Base-by-base conservation (phyloP, 2,113 vertebrate genomes). In the Ailuropoda melanoleuca region DNA sequence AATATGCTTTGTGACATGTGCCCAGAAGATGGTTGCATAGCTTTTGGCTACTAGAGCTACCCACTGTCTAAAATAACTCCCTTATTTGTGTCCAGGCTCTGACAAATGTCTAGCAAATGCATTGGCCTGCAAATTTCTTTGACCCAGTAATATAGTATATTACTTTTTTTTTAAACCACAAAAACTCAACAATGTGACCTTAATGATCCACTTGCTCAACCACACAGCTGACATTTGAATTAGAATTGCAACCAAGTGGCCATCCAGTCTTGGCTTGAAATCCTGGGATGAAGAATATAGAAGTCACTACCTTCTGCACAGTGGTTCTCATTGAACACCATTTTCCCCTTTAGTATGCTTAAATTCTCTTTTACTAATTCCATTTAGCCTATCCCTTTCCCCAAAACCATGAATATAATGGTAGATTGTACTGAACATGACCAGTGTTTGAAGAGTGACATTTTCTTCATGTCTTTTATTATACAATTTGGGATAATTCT, bases 11-110 rank as follows among this genome's bases (percentile, higher is more conserved):
- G 87, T 97, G 96, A 95, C 93, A 97, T 92, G 83, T 74, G 64
- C 39, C 58, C 53, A 64, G 60, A 93, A 97, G 94, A 95, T 39
- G 37, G n/a, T 78, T 96, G 29, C 48, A 80, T 2, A 92, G 92
- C 83, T 97, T 94, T 97, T 93, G 93, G 89, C 70, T 43, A 23
- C 26, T 88, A 55, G 80, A 94, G 96, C 64, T 66, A 90, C 77
- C 64, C 34, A 60, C 87, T 97, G 80, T 96, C 87, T 82, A 93
- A 96, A 98, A 96, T 97, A 97, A 97, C 53, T 74, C 80, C 31
- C 46, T 93, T 64, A 87, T 90, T 95, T 86, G 53, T 88, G 46
- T 48, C 23, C 39, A 92, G 62, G 46, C 21, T 83, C 50, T 95
- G 92, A 93, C 70, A 94, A 37, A 93, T 55, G 39, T 37, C 70